These are phyloP conservation scores for Platypus cylindrus DNA, from an alignment of 2,888 invertebrate species.

Conservation along the genomic window DNA sequence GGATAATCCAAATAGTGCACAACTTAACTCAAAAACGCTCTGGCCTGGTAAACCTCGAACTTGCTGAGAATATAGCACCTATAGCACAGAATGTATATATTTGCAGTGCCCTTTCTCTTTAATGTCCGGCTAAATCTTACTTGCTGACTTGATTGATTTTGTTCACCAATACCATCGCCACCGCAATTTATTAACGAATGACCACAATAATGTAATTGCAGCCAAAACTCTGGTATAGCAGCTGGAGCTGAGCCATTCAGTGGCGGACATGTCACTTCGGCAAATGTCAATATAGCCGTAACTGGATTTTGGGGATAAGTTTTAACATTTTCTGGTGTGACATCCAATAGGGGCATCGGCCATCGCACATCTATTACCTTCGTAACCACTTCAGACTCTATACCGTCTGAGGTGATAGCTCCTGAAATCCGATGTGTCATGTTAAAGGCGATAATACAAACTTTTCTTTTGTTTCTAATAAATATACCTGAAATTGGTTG, in stretches of 20 bases:
- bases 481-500: constrained; percentile 22
- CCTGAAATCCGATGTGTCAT: constrained; percentile 8
- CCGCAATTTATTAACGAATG: constrained; percentile 61
- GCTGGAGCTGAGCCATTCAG: constrained; percentile 40
- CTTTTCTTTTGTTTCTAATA: background rate
- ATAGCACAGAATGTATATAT: constrained; percentile 2
- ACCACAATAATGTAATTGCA: constrained; percentile 71
- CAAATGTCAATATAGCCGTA: constrained; percentile 61
- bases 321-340: constrained; percentile 63
- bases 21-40: constrained; percentile 53
- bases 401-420: constrained; percentile 6
- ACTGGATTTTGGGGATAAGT: constrained; percentile 69
- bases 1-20: constrained; percentile 70
- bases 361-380: constrained; percentile 67
- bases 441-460: background rate
- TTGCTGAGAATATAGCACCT: constrained; percentile 66
- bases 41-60: constrained; percentile 60
- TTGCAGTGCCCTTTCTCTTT: background rate
- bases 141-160: constrained; percentile 37
- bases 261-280: constrained; percentile 56
- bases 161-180: constrained; percentile 36
- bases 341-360: constrained; percentile 58
- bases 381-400: constrained; percentile 24
- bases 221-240: constrained; percentile 55
- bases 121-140: constrained; percentile 22